phyloP scores from a whole-genome alignment of 2,797 vertebrate genomes.

The Dicrostonyx torquatus region DNA sequence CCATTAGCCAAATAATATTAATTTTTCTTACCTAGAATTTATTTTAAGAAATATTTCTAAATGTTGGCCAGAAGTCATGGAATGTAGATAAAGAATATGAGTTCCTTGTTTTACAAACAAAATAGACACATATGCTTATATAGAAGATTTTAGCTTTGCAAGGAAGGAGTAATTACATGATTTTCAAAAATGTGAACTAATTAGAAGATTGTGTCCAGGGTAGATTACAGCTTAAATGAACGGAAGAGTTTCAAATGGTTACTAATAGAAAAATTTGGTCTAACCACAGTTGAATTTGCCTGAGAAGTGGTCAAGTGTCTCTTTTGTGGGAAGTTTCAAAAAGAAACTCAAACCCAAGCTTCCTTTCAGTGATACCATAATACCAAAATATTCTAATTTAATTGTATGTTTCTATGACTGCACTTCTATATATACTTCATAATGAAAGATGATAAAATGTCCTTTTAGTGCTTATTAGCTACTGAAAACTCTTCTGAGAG shows the following conservation, averaged over 20 bases:
- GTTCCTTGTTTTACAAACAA: neutral
- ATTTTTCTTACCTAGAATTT: neutral
- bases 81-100: neutral
- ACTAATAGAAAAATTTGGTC: neutral
- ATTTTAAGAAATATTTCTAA: slow-evolving; percentile 41
- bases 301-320: neutral
- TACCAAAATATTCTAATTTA: slow-evolving; percentile 29
- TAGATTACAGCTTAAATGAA: neutral
- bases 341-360: slow-evolving; percentile 22
- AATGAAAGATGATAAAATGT: neutral
- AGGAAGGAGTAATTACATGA: neutral
- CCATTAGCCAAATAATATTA: neutral
- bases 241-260: neutral
- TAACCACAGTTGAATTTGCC: neutral
- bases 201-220: neutral
- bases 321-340: slow-evolving; percentile 30
- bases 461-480: neutral
- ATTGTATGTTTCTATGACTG: neutral
- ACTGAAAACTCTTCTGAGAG: neutral
- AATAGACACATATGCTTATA: neutral
- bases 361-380: neutral
- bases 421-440: neutral
- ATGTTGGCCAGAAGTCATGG: neutral
- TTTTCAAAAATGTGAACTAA: slow-evolving; percentile 30
- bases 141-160: neutral